A percentile compares a stretch with the other conserved stretches of the same genome.
phyloP scores from a whole-genome alignment of 2,797 vertebrate species.

The Lacerta bilineata region DNA sequence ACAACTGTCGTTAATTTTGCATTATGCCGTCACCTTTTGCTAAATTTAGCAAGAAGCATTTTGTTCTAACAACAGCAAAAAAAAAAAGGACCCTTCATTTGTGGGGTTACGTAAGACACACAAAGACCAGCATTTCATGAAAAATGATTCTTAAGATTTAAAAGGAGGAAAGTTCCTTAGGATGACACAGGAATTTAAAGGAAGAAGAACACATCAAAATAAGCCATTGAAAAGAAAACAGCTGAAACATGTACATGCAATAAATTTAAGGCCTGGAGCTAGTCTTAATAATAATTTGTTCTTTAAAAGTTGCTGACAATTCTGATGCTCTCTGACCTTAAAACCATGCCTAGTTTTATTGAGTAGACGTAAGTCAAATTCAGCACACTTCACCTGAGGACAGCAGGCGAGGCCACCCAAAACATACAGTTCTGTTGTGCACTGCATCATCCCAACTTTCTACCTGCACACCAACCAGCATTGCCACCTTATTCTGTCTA shows the following conservation, averaged over 20 bases:
- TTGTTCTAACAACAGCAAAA: slow-evolving; percentile 5
- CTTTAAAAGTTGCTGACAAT: slow-evolving; percentile 43
- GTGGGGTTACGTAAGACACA: slow-evolving; percentile 25
- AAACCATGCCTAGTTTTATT: slow-evolving; percentile 30
- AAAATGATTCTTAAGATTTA: slow-evolving; percentile 44
- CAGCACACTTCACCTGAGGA: background rate
- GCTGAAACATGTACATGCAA: slow-evolving; percentile 41
- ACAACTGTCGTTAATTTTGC: slow-evolving; percentile 43
- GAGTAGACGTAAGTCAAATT: slow-evolving; percentile 30
- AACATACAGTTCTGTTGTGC: too few species aligned
- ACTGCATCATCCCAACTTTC: too few species aligned
- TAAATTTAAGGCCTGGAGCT: slow-evolving; percentile 45
- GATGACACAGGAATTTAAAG: background rate
- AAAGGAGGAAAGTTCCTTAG: slow-evolving; percentile 38
- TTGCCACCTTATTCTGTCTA: too few species aligned
- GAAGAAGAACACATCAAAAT: slow-evolving; percentile 44
- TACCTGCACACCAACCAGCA: too few species aligned
- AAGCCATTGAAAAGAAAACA: slow-evolving; percentile 38
- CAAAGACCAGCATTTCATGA: slow-evolving; percentile 29
- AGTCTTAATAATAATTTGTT: slow-evolving; percentile 44
- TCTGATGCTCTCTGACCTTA: slow-evolving; percentile 49
- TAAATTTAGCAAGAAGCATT: slow-evolving; percentile 36
- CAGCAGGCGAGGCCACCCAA: too few species aligned
- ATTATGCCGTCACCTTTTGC: slow-evolving; percentile 20
- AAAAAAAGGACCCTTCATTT: slow-evolving; percentile 6